Conservation (phyloP, 2,797 vertebrate species). For the Dicrostonyx torquatus region DNA sequence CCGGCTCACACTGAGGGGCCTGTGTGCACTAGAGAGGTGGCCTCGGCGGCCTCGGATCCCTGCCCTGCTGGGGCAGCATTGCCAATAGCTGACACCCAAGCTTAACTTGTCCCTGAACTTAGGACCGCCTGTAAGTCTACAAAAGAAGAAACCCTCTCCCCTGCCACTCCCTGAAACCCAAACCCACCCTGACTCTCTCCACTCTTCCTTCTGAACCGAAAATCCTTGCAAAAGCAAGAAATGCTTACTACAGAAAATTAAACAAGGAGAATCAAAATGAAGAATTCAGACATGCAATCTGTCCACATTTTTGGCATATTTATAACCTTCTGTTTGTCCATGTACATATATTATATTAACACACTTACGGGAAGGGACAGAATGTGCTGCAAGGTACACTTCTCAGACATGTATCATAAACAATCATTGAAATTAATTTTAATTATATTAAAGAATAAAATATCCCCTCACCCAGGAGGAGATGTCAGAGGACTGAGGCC, state of each 20-base stretch:
- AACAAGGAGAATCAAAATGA: conserved; percentile 1
- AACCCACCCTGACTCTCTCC: background rate
- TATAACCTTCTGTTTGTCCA: background rate
- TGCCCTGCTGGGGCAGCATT: background rate
- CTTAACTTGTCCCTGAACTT: background rate
- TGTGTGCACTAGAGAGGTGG: conserved; percentile 34
- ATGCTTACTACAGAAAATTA: background rate
- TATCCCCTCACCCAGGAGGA: background rate
- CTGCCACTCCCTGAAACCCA: background rate
- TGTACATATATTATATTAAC: background rate
- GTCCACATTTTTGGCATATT: background rate
- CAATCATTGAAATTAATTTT: background rate
- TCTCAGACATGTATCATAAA: background rate
- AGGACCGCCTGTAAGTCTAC: background rate
- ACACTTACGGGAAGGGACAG: background rate
- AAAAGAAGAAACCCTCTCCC: background rate
- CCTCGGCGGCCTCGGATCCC: background rate
- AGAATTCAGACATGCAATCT: background rate
- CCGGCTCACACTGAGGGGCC: conserved; percentile 62
- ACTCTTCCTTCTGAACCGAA: conserved; percentile 7
- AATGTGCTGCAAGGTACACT: background rate
- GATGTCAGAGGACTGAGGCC: background rate
- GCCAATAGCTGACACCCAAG: background rate
- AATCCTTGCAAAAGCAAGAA: background rate
- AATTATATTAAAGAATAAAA: conserved; percentile 9